Base-by-base conservation (phyloP, 1,140 invertebrate species). In the Aricia agestis region DNA sequence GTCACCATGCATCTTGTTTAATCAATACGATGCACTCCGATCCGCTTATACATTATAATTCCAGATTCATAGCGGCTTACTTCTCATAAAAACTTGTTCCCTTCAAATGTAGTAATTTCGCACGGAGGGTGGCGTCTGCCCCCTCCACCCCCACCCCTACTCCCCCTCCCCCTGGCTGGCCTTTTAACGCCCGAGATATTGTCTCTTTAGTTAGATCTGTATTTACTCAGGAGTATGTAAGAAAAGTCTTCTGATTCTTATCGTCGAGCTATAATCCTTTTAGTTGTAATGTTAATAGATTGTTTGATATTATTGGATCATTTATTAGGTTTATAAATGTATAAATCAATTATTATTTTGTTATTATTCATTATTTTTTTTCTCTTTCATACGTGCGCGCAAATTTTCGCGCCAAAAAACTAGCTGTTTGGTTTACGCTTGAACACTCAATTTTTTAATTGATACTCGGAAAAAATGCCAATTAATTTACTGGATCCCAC, bases 31-130 rank as follows among this genome's bases (percentile, higher is more conserved):
- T 78, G 78, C 78, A 81, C 78, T 76, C 74, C 83, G 79, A 85
- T 85, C 84, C 83, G 72, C 80, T 86, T 90, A 88, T n/a, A n/a
- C n/a, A n/a, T n/a, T n/a, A n/a, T 89, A 90, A 91, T 91, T 90
- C 84, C 80, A 88, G 89, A 90, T 91, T 91, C 89, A 90, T 90
- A 91, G 81, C 81, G 84, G 89, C 87, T 90, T 89, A 87, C 89
- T 82, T 90, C 87, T 89, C 87, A 90, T 90, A 91, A 91, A 90
- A 91, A 91, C 84, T 90, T 89, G 86, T 91, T 89, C 87, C 86
- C 89, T 90, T 90, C 83, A 87, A 87, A 91, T 89, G 89, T 91
- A 89, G 89, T 91, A 91, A 91, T 91, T 91, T 91, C 79, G 85
- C 86, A 81, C 78, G 75, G 82, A 83, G 84, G 85, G 86, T 79